These are phyloP conservation scores for Drosophila bipectinata DNA, from an alignment of 1,140 invertebrate species.

Conservation along the genomic window DNA sequence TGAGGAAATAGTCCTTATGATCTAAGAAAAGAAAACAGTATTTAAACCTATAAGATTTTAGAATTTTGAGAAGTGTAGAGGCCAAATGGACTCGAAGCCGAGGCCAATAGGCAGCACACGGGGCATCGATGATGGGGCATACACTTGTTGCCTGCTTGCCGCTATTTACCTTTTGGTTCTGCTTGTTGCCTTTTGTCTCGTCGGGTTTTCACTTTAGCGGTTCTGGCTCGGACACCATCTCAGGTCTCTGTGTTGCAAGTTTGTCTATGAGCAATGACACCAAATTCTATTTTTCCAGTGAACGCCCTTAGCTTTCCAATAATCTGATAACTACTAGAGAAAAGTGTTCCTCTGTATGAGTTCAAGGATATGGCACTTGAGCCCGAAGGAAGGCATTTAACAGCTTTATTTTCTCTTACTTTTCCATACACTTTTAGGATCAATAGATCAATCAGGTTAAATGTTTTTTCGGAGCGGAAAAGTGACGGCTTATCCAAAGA, in stretches of 20 bases:
- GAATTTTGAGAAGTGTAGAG: conserved; percentile 26
- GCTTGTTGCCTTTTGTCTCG: conserved; percentile 57
- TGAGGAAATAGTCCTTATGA: background rate
- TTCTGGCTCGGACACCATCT: conserved; percentile 21
- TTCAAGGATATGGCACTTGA: no score
- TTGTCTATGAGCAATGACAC: conserved; percentile 48
- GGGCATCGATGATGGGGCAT: conserved; percentile 44
- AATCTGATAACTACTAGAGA: no score
- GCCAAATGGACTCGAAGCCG: conserved; percentile 30
- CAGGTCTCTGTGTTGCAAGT: conserved; percentile 8
- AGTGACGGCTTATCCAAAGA: conserved; percentile 51
- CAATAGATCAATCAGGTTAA: conserved; percentile 38
- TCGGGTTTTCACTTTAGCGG: conserved; percentile 56
- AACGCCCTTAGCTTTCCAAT: conserved; percentile 38
- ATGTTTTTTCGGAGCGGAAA: conserved; percentile 22
- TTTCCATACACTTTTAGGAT: background rate
- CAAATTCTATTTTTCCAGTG: conserved; percentile 45
- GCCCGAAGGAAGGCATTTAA: background rate
- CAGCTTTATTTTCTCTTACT: conserved; percentile 20
- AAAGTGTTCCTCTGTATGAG: no score
- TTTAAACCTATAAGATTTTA: background rate
- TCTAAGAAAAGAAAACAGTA: background rate
- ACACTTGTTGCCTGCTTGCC: conserved; percentile 77
- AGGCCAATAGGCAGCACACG: conserved; percentile 40
- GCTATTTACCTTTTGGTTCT: conserved; percentile 77